Evolutionary conservation across 2,113 vertebrate genomes (phyloP).

Genomic region (Mungos mungo): DNA sequence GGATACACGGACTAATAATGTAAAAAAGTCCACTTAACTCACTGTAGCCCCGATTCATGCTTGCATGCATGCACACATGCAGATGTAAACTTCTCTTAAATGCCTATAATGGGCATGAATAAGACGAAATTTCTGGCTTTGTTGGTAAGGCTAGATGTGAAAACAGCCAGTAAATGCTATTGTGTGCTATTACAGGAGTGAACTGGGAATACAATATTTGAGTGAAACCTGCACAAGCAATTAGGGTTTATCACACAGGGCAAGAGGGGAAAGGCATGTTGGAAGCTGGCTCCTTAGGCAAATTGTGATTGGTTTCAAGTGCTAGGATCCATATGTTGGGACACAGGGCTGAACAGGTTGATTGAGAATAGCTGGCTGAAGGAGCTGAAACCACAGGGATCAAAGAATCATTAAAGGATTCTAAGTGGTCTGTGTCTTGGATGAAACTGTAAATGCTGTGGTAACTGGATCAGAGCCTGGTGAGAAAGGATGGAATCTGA

Average conservation of each 20-base stretch:
- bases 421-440: not conserved
- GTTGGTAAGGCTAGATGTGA: not conserved
- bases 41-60: not conserved
- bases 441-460: not conserved
- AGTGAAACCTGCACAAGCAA: not conserved
- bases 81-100: not conserved
- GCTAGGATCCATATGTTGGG: not conserved
- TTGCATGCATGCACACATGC: not conserved
- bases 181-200: not conserved
- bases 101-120: not conserved
- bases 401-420: not conserved
- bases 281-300: not conserved
- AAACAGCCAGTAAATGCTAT: not conserved
- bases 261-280: not conserved
- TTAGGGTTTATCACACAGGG: not conserved
- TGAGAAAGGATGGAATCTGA: not conserved
- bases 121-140: not conserved
- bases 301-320: not conserved
- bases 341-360: not conserved
- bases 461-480: not conserved
- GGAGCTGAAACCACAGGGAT: not conserved
- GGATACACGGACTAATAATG: not conserved
- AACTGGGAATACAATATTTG: not conserved
- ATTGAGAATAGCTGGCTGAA: not conserved
- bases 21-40: not conserved